Evolutionary conservation across 2,113 vertebrate genomes (phyloP).

Genomic region (Brachirus orientalis): DNA sequence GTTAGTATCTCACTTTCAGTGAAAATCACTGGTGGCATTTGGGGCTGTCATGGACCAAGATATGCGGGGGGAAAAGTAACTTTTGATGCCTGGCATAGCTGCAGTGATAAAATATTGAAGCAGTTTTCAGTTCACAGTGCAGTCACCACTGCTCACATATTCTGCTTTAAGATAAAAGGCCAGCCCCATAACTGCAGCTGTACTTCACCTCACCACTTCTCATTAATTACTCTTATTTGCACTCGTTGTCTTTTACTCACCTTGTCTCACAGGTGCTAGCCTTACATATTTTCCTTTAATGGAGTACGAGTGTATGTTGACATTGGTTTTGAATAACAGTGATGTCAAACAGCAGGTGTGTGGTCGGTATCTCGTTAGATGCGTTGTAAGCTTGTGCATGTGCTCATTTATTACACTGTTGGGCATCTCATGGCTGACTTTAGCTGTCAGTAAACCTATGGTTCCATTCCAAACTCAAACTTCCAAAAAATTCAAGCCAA

Average conservation of each 20-base stretch:
- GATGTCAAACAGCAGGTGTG: neutral
- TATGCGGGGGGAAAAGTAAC: slow-evolving; percentile 15
- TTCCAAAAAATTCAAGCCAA: no score
- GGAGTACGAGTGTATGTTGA: neutral
- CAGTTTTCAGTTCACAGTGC: slow-evolving; percentile 47
- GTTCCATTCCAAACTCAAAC: no score
- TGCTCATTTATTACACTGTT: neutral
- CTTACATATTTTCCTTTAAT: neutral
- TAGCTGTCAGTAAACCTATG: neutral
- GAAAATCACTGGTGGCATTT: slow-evolving; percentile 50
- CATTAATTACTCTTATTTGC: slow-evolving; percentile 34
- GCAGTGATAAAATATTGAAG: slow-evolving; percentile 72
- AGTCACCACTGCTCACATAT: slow-evolving; percentile 64
- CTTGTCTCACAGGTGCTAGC: neutral
- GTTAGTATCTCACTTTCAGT: slow-evolving; percentile 13
- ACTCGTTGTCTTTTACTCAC: slow-evolving; percentile 16
- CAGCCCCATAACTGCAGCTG: slow-evolving; percentile 35
- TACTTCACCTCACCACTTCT: slow-evolving; percentile 47
- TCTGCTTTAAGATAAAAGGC: slow-evolving; percentile 73
- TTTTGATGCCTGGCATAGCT: slow-evolving; percentile 49
- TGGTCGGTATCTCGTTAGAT: neutral
- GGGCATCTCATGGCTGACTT: neutral
- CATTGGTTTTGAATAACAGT: neutral
- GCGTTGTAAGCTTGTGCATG: neutral
- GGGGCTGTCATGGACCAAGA: slow-evolving; percentile 35